Evolutionary conservation across 2,797 vertebrate species (phyloP).

Genomic region (Trachurus trachurus): DNA sequence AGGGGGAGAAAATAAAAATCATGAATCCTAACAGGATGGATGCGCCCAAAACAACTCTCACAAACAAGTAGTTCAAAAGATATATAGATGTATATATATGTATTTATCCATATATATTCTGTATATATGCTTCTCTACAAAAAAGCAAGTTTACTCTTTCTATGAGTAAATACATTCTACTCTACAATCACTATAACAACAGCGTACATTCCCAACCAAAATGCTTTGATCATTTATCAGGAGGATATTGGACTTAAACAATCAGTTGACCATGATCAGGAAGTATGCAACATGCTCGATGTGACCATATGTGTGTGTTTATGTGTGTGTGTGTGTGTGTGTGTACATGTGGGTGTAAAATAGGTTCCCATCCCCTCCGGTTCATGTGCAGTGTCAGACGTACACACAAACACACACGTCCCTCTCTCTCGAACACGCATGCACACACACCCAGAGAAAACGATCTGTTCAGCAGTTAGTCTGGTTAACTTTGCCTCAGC

Average conservation of each 20-base stretch:
- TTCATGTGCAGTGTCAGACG: conserved; percentile 27
- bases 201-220: conserved; percentile 84
- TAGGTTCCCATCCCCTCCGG: conserved; percentile 5
- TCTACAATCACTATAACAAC: conserved; percentile 83
- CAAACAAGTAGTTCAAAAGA: conserved; percentile 75
- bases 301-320: conserved; percentile 36
- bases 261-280: conserved; percentile 56
- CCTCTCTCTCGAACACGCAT: conserved; percentile 29
- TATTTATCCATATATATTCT: conserved; percentile 80
- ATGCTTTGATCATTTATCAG: conserved; percentile 65
- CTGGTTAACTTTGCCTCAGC: conserved; percentile 64
- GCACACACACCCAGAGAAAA: conserved; percentile 64
- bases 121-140: conserved; percentile 82
- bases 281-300: conserved; percentile 64
- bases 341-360: conserved; percentile 28
- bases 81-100: conserved; percentile 77
- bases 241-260: conserved; percentile 61
- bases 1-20: conserved; percentile 40
- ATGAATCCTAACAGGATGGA: conserved; percentile 67
- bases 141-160: conserved; percentile 82
- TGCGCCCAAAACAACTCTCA: conserved; percentile 73
- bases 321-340: conserved; percentile 14
- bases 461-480: conserved; percentile 75
- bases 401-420: conserved; percentile 31
- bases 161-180: conserved; percentile 88